Conservation (phyloP, 1,140 invertebrate genomes). For the Nebria ingens region DNA sequence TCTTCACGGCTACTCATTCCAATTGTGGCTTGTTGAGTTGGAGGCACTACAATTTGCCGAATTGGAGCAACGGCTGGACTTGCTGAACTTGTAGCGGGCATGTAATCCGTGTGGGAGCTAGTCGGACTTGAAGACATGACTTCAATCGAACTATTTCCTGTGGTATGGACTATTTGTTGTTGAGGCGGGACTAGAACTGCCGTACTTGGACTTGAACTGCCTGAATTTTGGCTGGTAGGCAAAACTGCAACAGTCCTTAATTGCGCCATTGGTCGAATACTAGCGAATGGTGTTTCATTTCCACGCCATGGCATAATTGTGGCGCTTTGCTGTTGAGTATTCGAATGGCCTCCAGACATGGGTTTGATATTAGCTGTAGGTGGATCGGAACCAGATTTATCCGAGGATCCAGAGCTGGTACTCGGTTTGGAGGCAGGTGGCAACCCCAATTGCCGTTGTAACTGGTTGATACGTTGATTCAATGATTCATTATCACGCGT, state of each 20-base stretch:
- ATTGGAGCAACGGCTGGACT: slow-evolving; percentile 33
- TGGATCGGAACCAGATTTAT: slow-evolving; percentile 62
- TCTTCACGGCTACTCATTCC: slow-evolving; percentile 23
- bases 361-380: slow-evolving; percentile 90
- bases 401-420: slow-evolving; percentile 49
- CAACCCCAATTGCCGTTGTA: slow-evolving; percentile 68
- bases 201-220: slow-evolving; percentile 25
- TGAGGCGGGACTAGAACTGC: slow-evolving; percentile 44
- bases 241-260: slow-evolving; percentile 68
- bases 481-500: slow-evolving; percentile 63
- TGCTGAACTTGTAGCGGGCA: slow-evolving; percentile 56
- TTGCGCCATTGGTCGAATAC: slow-evolving; percentile 81
- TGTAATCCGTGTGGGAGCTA: slow-evolving; percentile 55
- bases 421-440: slow-evolving; percentile 57
- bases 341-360: slow-evolving; percentile 58
- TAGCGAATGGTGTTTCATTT: slow-evolving; percentile 74
- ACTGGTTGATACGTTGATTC: slow-evolving; percentile 55
- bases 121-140: slow-evolving; percentile 45
- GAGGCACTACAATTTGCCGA: slow-evolving; percentile 36
- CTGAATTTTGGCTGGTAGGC: slow-evolving; percentile 47
- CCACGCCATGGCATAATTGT: slow-evolving; percentile 39
- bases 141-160: slow-evolving; percentile 44
- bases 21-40: slow-evolving; percentile 25
- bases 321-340: slow-evolving; percentile 31
- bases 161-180: slow-evolving; percentile 42